A percentile compares a stretch with the other conserved stretches of the same genome.
These are phyloP conservation scores for Thalassophryne amazonica DNA, from an alignment of 2,797 vertebrate species.

Conservation along the genomic window DNA sequence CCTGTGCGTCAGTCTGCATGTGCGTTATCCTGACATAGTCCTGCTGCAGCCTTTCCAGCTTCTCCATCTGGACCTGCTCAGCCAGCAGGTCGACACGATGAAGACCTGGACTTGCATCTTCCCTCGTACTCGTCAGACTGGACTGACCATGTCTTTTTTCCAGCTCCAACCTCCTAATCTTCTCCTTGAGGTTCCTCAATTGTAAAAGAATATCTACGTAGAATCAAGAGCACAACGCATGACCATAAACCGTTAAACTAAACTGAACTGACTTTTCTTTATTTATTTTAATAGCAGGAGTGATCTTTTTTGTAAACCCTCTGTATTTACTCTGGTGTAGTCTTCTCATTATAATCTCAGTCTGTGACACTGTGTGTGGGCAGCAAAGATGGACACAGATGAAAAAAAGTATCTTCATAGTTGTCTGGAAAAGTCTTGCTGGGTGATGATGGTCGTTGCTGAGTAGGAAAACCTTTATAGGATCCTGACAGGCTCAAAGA, in stretches of 20 bases:
- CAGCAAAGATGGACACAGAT: slow-evolving; percentile 5
- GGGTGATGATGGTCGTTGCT: slow-evolving; percentile 66
- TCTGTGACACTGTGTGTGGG: slow-evolving; percentile 8
- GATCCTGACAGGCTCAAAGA: too few species aligned
- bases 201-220: slow-evolving; percentile 89
- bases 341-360: too few species aligned
- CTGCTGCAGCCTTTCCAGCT: slow-evolving; percentile 88
- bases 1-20: slow-evolving; percentile 88
- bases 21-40: slow-evolving; percentile 86
- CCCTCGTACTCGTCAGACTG: slow-evolving; percentile 75
- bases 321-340: too few species aligned
- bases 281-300: too few species aligned
- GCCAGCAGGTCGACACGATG: slow-evolving; percentile 42
- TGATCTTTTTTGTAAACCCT: too few species aligned
- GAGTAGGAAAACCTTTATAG: too few species aligned
- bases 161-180: slow-evolving; percentile 87
- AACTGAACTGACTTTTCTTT: too few species aligned
- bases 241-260: too few species aligned
- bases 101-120: slow-evolving; percentile 49
- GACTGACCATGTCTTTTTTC: slow-evolving; percentile 81
- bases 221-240: background rate
- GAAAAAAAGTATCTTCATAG: slow-evolving; percentile 80
- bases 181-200: slow-evolving; percentile 93
- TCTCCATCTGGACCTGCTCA: slow-evolving; percentile 80
- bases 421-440: slow-evolving; percentile 88